phyloP scores from a whole-genome alignment of 2,888 invertebrate species.

The Papilio demoleus region DNA sequence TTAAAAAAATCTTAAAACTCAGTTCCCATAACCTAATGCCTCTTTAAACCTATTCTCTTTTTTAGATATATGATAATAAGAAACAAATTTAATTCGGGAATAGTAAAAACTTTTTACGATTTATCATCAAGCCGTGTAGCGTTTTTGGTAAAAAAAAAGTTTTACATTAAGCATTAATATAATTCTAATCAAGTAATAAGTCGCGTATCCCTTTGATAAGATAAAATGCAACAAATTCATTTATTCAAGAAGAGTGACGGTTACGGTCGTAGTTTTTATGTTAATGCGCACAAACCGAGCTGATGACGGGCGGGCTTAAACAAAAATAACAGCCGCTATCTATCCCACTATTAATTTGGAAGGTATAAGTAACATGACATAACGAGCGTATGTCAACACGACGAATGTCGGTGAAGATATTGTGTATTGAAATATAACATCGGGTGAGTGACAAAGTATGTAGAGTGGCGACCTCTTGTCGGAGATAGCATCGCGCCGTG shows the following conservation, averaged over 20 bases:
- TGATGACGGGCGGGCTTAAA: conserved; percentile 54
- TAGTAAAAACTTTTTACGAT: conserved; percentile 8
- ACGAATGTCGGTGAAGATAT: conserved; percentile 48
- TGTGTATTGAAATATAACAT: conserved; percentile 48
- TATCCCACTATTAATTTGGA: conserved; percentile 62
- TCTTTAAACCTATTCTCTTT: not conserved
- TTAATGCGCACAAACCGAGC: conserved; percentile 59
- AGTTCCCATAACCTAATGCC: not conserved
- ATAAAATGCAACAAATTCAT: conserved; percentile 59
- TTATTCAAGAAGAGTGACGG: conserved; percentile 51
- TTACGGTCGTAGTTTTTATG: conserved; percentile 56
- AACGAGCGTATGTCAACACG: conserved; percentile 47
- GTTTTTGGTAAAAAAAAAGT: conserved; percentile 26
- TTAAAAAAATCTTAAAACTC: too few species aligned
- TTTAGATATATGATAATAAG: not conserved
- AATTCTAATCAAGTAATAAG: conserved; percentile 42
- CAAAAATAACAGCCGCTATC: conserved; percentile 56
- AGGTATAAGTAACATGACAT: conserved; percentile 54
- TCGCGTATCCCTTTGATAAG: conserved; percentile 54
- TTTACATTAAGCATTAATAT: conserved; percentile 26
- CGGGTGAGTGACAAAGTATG: conserved; percentile 68
- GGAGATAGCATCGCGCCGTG: conserved; percentile 54
- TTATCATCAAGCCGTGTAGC: not conserved
- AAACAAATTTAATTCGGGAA: not conserved
- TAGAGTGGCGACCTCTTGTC: conserved; percentile 59